Percentiles rank a stretch among this genome's conserved stretches.
Conservation (phyloP, 2,888 invertebrate species). For the Keiferia lycopersicella region DNA sequence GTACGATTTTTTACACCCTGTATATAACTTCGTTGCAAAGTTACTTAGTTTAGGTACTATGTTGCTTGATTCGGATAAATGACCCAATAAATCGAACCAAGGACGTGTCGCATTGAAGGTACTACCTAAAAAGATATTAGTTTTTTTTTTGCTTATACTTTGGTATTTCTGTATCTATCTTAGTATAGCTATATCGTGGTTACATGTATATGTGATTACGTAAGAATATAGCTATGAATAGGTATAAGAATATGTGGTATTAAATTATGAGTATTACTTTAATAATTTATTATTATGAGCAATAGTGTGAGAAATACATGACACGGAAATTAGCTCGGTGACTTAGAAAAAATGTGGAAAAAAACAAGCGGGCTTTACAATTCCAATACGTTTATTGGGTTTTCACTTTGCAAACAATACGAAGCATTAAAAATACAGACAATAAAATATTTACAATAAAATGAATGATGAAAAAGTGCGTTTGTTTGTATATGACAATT, state of each 20-base stretch:
- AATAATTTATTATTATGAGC: background rate
- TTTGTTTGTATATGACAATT: background rate
- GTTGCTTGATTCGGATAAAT: slow-evolving; percentile 14
- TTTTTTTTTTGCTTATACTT: background rate
- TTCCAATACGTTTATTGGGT: slow-evolving; percentile 16
- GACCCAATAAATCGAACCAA: slow-evolving; percentile 20
- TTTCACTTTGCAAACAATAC: slow-evolving; percentile 9
- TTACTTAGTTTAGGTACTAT: slow-evolving; percentile 11
- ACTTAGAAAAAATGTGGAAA: background rate
- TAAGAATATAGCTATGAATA: too few relatives aligned
- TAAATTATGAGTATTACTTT: too few relatives aligned
- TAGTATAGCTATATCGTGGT: too few relatives aligned
- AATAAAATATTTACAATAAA: background rate
- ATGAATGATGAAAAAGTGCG: too few relatives aligned
- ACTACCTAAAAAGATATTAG: too few relatives aligned
- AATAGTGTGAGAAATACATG: background rate
- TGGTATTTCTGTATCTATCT: background rate
- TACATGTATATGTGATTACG: too few relatives aligned
- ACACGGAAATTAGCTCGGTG: background rate
- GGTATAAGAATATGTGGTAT: too few relatives aligned
- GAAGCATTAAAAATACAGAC: background rate
- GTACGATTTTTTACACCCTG: background rate
- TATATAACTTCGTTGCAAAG: slow-evolving; percentile 6
- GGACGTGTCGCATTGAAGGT: background rate
- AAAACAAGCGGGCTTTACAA: background rate